phyloP scores from a whole-genome alignment of 2,888 invertebrate genomes.

The Eudemis profundana region DNA sequence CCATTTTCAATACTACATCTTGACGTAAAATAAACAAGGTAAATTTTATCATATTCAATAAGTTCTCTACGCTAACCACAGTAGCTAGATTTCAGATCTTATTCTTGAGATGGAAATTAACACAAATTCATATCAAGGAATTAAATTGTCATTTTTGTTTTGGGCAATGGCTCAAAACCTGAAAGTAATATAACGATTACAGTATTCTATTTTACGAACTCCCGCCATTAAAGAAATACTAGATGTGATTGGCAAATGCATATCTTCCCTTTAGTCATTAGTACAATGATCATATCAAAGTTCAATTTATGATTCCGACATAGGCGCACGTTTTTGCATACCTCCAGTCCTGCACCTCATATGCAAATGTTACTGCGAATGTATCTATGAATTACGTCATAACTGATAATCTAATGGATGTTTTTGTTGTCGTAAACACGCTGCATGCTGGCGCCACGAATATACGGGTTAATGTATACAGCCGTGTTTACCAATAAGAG shows the following conservation, averaged over 20 bases:
- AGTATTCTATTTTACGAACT: too few species aligned
- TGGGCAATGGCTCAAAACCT: too few species aligned
- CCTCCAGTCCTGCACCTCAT: conserved; percentile 21
- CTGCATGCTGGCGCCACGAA: conserved; percentile 68
- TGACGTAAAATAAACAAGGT: conserved; percentile 9
- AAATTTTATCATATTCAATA: conserved; percentile 10
- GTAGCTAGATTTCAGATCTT: not conserved
- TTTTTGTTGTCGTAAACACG: conserved; percentile 55
- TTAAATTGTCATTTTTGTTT: too few species aligned
- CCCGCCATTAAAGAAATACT: not conserved
- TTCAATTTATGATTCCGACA: not conserved
- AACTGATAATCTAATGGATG: conserved; percentile 42
- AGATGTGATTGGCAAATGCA: not conserved
- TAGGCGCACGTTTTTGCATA: conserved; percentile 8
- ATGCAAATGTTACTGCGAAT: conserved; percentile 27
- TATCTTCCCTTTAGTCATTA: not conserved
- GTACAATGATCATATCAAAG: not conserved
- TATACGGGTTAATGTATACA: conserved; percentile 73
- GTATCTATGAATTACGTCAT: conserved; percentile 26
- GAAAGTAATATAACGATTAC: too few species aligned
- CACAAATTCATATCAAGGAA: not conserved
- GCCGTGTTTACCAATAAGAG: conserved; percentile 16
- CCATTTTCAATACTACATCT: not conserved
- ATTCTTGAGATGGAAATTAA: not conserved
- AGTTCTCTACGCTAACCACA: not conserved